A percentile compares a stretch with the other conserved stretches of the same genome.
phyloP scores from a whole-genome alignment of 2,888 invertebrate genomes.

The Actias luna region DNA sequence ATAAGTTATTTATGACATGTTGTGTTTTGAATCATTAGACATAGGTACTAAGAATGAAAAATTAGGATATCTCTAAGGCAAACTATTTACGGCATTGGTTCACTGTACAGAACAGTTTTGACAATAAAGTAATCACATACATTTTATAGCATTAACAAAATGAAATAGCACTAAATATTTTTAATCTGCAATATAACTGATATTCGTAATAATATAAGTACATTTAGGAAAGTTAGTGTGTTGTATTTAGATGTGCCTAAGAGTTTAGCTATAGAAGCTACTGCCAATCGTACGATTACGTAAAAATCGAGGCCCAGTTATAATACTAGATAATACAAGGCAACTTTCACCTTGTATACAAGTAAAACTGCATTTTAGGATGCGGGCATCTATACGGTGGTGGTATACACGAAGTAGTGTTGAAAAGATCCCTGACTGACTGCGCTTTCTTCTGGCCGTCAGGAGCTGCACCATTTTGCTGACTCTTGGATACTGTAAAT shows the following conservation, averaged over 20 bases:
- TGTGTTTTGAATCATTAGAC: no score
- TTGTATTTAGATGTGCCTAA: background rate
- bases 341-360: constrained; percentile 86
- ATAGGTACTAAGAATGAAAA: no score
- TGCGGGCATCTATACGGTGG: constrained; percentile 92
- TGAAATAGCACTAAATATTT: no score
- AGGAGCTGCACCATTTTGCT: constrained; percentile 46
- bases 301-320: constrained; percentile 6
- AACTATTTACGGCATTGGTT: no score
- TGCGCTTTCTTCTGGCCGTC: constrained; percentile 74
- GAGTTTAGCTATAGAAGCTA: background rate
- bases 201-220: background rate
- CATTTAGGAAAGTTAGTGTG: background rate
- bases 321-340: background rate
- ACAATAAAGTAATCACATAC: no score
- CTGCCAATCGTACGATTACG: background rate
- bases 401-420: constrained; percentile 90
- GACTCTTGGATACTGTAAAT: constrained; percentile 64
- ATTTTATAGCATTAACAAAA: no score
- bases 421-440: constrained; percentile 85
- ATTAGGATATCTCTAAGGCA: no score
- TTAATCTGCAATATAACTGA: no score
- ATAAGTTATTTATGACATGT: no score
- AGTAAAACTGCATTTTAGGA: constrained; percentile 90
- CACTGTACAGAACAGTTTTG: no score